Conservation (phyloP, 2,797 vertebrate genomes). For the Lepidocolaptes lacrymiger region DNA sequence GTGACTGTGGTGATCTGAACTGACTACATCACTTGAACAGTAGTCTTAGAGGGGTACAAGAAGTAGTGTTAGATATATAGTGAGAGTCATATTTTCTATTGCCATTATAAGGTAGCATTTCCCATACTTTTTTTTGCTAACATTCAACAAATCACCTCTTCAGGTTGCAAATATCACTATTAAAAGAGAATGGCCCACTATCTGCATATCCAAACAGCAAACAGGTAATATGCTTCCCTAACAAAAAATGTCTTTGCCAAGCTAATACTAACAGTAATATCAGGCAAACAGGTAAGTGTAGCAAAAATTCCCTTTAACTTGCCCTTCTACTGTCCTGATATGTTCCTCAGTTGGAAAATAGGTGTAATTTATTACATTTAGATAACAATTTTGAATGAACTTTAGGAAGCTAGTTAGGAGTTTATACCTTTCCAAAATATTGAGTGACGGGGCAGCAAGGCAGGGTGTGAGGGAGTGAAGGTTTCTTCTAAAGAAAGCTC, state of each 20-base stretch:
- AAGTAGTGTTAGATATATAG: background rate
- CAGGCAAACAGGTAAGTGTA: background rate
- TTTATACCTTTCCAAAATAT: background rate
- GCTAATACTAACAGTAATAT: background rate
- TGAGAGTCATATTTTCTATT: background rate
- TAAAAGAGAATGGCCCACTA: background rate
- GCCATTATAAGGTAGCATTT: background rate
- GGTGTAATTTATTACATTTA: background rate
- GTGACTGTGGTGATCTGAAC: background rate
- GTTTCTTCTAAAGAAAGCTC: background rate
- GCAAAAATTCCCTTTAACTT: background rate
- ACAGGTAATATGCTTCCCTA: background rate
- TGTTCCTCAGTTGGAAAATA: background rate
- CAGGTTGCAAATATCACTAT: background rate
- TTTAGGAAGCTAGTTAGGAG: background rate
- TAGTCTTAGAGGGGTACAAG: background rate
- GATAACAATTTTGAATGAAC: background rate
- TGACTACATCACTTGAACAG: background rate
- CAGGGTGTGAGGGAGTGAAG: background rate
- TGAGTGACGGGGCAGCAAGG: background rate
- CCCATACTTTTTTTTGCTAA: background rate
- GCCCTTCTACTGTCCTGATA: background rate
- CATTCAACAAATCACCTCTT: background rate
- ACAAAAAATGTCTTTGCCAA: background rate
- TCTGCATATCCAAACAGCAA: background rate